Conservation (phyloP, 1,140 invertebrate species). For the Papilio glaucus region DNA sequence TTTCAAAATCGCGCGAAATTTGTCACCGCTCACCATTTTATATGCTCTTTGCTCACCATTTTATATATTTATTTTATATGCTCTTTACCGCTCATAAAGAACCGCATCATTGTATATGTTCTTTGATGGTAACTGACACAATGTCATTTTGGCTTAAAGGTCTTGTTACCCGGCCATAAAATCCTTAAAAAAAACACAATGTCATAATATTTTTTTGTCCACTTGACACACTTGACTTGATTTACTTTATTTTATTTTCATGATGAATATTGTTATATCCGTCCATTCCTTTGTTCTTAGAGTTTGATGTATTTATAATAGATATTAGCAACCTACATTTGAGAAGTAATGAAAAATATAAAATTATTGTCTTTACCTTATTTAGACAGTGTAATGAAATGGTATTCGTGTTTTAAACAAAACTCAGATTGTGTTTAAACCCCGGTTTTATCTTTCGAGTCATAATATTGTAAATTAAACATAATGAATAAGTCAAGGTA, state of each 20-base stretch:
- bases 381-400: conserved; percentile 12
- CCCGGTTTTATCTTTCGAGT: conserved; percentile 14
- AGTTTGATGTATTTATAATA: neutral
- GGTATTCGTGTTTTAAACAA: neutral
- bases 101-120: too few relatives aligned
- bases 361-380: neutral
- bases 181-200: too few relatives aligned
- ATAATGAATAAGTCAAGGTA: conserved; percentile 57
- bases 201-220: neutral
- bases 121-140: too few relatives aligned
- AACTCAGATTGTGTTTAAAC: neutral
- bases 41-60: too few relatives aligned
- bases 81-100: too few relatives aligned
- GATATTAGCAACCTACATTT: neutral
- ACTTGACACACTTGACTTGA: neutral
- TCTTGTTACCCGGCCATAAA: too few relatives aligned
- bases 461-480: neutral
- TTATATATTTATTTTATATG: too few relatives aligned
- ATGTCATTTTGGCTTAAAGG: too few relatives aligned
- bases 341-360: conserved; percentile 4
- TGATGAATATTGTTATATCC: neutral
- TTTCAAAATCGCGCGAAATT: too few relatives aligned
- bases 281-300: conserved; percentile 12
- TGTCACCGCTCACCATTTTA: too few relatives aligned
- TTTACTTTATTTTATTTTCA: conserved; percentile 1